Conservation (phyloP, 2,888 invertebrate species). For the Sylvicola cinctus region DNA sequence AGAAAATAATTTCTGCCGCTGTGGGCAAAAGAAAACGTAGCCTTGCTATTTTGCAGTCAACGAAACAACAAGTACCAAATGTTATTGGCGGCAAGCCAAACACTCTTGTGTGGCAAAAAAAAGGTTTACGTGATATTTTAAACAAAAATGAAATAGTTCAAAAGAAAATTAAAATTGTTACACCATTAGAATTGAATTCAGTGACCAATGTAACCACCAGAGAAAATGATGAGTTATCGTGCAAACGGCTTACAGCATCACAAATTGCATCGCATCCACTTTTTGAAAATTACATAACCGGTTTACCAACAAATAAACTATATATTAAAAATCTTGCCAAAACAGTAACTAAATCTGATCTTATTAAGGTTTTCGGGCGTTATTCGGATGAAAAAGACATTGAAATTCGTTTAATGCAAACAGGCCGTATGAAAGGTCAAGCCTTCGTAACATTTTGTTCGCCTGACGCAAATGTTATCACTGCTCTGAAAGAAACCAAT, state of each 20-base stretch:
- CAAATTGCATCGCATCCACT: constrained; percentile 56
- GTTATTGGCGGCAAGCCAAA: constrained; percentile 11
- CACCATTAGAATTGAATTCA: no score
- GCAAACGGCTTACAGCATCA: constrained; percentile 44
- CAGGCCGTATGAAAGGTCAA: constrained; percentile 92
- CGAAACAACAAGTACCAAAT: constrained; percentile 31
- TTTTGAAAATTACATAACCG: constrained; percentile 70
- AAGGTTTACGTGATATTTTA: no score
- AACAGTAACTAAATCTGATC: constrained; percentile 49
- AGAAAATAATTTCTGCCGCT: constrained; percentile 10
- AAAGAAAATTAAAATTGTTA: no score
- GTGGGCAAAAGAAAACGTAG: no score
- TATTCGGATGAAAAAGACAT: constrained; percentile 33
- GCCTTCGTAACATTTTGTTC: constrained; percentile 54
- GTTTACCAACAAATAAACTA: constrained; percentile 61
- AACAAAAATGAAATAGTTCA: no score
- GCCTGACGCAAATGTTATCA: constrained; percentile 28
- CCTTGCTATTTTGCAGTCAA: constrained; percentile 2
- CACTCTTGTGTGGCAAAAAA: no score
- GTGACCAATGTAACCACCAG: no score
- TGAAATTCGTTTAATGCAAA: constrained; percentile 70
- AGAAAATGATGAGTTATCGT: no score
- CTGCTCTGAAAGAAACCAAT: constrained; percentile 66
- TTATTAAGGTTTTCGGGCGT: constrained; percentile 52
- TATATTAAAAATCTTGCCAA: constrained; percentile 85